Evolutionary conservation across 1,140 invertebrate species (phyloP), one percentile per base, ranked within the genome.

Genomic region (Drosophila erecta): DNA sequence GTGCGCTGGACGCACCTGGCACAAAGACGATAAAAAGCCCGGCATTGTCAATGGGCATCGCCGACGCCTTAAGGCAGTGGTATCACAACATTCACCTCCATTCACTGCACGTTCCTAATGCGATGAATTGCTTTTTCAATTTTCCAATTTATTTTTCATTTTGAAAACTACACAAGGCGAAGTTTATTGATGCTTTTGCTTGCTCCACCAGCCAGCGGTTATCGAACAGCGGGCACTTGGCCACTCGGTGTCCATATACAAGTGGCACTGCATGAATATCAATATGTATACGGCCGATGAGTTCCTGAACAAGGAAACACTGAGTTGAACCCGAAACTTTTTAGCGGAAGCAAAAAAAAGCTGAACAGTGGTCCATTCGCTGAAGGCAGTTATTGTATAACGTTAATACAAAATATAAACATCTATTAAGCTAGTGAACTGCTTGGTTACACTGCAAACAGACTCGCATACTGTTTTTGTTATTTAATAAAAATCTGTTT

Each of bases 101-200:
- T 81, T 83, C 80, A 78, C 55, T 81, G 75, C 79, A 81, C 80
- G 75, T 81, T 77, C 55, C 77, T 80, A 85, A 80, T 85, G 81
- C 77, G 73, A 85, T 85, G 81, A 85, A 86, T 86, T 86, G 81
- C 81, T 84, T 84, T 85, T 85, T 85, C 80, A 85, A 85, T 86
- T 86, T 86, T 85, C 65, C 81, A 86, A 86, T 86, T 86, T 86
- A 85, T 86, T 86, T 86, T 86, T 84, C 76, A 85, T 80, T 85
- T 77, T 35, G 46, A 76, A 75, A 79, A 74, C 47, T 50, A 55
- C 60, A 46, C 65, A 75, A 53, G 11, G 37, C n/a, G n/a, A 12
- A 55, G 56, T 70, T 61, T 78, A 79, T 76, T 79, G 66, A 76
- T 79, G 79, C 60, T 62, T 57, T 59, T 55, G 73, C 41, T 60